Conservation (phyloP, 2,888 invertebrate species). For the Argyresthia goedartella region DNA sequence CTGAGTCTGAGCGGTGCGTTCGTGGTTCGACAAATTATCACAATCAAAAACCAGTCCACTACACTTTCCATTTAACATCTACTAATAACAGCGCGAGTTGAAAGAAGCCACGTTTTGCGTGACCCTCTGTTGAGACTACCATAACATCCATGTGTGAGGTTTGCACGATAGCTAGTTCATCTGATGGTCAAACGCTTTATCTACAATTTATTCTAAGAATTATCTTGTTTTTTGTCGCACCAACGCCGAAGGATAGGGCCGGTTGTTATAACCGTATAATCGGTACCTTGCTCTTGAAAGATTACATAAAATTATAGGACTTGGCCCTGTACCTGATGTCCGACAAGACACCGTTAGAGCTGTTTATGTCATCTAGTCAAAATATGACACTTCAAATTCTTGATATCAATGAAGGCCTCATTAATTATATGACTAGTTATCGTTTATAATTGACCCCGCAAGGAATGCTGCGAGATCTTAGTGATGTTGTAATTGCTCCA, state of each 20-base stretch:
- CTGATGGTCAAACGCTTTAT: not conserved
- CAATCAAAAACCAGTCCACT: conserved; percentile 16
- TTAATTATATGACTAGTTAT: conserved; percentile 10
- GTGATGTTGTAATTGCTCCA: conserved; percentile 24
- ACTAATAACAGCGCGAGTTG: not conserved
- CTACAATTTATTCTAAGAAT: not conserved
- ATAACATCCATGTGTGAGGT: not conserved
- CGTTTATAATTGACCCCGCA: conserved; percentile 7
- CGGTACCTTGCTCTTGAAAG: not conserved
- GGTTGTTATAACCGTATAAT: not conserved
- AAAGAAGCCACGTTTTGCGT: not conserved
- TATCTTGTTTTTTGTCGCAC: not conserved
- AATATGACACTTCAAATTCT: too few relatives aligned
- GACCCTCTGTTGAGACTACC: not conserved
- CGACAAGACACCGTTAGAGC: too few relatives aligned
- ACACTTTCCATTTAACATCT: conserved; percentile 16
- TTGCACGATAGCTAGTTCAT: not conserved
- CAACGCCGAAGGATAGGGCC: not conserved
- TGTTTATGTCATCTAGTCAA: too few relatives aligned
- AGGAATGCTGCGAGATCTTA: conserved; percentile 13
- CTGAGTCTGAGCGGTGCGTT: not conserved
- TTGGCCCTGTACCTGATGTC: not conserved
- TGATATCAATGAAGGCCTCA: not conserved
- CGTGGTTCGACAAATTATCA: conserved; percentile 5
- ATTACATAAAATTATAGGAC: not conserved